phyloP scores from a whole-genome alignment of 2,113 vertebrate genomes.

The Guaruba guarouba region DNA sequence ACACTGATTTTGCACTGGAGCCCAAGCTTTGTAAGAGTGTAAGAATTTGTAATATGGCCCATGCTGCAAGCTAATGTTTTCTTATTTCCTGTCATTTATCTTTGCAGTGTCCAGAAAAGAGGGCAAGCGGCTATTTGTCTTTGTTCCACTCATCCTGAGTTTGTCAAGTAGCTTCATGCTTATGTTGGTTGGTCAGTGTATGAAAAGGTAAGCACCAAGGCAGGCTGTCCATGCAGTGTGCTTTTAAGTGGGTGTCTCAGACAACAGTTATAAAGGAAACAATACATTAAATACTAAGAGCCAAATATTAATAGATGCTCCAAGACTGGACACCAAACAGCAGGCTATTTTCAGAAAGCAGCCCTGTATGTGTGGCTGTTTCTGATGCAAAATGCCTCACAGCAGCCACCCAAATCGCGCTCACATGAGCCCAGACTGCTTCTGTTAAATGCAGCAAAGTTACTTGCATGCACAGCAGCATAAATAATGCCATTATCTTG shows the following conservation, averaged over 20 bases:
- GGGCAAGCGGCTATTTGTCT: conserved; percentile 27
- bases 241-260: neutral
- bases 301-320: neutral
- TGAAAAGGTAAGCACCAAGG: conserved; percentile 44
- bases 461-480: neutral
- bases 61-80: neutral
- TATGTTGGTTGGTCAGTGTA: conserved; percentile 26
- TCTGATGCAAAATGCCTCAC: neutral
- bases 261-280: neutral
- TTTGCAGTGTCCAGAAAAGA: conserved; percentile 33
- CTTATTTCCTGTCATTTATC: neutral
- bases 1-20: neutral
- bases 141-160: conserved; percentile 37
- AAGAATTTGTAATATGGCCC: neutral
- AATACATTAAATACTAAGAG: neutral
- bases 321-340: neutral
- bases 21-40: neutral
- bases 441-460: neutral
- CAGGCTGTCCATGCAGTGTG: neutral
- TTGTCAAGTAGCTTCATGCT: conserved; percentile 24
- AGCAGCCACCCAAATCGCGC: neutral
- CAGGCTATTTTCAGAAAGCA: neutral
- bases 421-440: neutral
- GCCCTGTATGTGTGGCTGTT: neutral
- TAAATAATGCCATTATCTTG: neutral